These are phyloP conservation scores for Lasiurus borealis DNA, from an alignment of 2,113 vertebrate genomes.

Conservation along the genomic window DNA sequence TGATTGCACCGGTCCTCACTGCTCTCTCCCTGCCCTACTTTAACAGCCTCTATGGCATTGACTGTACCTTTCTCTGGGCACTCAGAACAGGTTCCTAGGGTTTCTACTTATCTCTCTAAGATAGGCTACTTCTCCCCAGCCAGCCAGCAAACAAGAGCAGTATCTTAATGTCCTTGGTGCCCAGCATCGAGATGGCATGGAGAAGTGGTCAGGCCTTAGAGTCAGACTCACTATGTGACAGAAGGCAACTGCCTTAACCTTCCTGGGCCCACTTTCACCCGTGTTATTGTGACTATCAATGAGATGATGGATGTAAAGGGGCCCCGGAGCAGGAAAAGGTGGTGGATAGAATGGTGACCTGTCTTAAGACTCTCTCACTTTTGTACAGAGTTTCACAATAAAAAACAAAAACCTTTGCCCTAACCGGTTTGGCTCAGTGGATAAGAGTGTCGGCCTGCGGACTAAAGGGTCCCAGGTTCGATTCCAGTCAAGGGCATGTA, in stretches of 20 bases:
- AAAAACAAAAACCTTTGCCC: slow-evolving; percentile 12
- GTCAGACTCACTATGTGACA: not conserved
- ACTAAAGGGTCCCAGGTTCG: too few species aligned
- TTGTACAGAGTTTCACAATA: not conserved
- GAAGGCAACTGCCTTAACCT: not conserved
- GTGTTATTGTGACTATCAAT: not conserved
- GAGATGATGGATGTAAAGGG: not conserved
- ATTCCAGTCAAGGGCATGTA: too few species aligned
- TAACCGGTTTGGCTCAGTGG: too few species aligned
- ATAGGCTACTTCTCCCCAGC: not conserved
- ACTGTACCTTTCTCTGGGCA: not conserved
- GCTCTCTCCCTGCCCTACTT: not conserved
- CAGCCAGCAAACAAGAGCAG: not conserved
- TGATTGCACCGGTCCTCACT: not conserved
- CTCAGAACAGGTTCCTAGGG: slow-evolving; percentile 34
- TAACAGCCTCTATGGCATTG: not conserved
- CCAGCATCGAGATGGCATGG: not conserved
- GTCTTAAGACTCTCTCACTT: not conserved
- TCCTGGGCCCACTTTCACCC: not conserved
- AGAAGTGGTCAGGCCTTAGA: not conserved
- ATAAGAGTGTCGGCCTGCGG: too few species aligned
- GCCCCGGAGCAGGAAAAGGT: not conserved
- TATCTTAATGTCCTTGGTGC: not conserved
- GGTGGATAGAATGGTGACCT: not conserved
- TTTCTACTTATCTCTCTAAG: not conserved